These are phyloP conservation scores for Watersipora subatra DNA, from an alignment of 1,140 invertebrate genomes.

Conservation along the genomic window DNA sequence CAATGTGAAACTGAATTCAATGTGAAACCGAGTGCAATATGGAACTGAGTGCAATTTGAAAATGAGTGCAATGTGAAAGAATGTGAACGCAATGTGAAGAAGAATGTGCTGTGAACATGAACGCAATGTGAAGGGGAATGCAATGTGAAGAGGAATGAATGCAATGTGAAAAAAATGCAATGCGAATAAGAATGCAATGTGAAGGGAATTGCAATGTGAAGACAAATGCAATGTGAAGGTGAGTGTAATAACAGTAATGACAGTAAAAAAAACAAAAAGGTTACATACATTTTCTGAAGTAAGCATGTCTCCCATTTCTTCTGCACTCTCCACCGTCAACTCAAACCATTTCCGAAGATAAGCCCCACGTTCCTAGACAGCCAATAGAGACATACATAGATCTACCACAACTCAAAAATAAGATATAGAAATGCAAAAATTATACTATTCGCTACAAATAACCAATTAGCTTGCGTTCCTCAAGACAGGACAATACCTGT, in stretches of 20 bases:
- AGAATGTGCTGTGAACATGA: too few species aligned
- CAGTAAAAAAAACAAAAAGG: neutral
- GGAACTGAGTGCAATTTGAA: too few species aligned
- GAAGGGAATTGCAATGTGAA: neutral
- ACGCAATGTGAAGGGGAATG: too few species aligned
- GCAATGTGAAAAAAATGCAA: too few species aligned
- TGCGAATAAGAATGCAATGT: neutral
- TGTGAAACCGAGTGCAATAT: too few species aligned
- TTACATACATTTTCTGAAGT: slow-evolving; percentile 58
- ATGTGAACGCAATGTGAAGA: too few species aligned
- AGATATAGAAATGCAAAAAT: neutral
- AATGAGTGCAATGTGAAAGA: too few species aligned
- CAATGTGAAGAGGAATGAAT: too few species aligned
- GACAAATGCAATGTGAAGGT: neutral
- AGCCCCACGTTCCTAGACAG: slow-evolving; percentile 39
- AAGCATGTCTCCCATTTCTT: slow-evolving; percentile 66
- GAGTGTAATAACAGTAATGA: neutral
- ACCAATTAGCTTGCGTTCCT: neutral
- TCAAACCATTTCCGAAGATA: slow-evolving; percentile 59
- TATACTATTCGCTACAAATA: neutral
- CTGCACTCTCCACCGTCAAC: slow-evolving; percentile 56
- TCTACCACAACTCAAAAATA: neutral
- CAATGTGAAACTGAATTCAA: too few species aligned
- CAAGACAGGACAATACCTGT: neutral
- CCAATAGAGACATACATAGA: slow-evolving; percentile 1